phyloP scores from a whole-genome alignment of 1,140 invertebrate species.

The Phymastichus coffea region DNA sequence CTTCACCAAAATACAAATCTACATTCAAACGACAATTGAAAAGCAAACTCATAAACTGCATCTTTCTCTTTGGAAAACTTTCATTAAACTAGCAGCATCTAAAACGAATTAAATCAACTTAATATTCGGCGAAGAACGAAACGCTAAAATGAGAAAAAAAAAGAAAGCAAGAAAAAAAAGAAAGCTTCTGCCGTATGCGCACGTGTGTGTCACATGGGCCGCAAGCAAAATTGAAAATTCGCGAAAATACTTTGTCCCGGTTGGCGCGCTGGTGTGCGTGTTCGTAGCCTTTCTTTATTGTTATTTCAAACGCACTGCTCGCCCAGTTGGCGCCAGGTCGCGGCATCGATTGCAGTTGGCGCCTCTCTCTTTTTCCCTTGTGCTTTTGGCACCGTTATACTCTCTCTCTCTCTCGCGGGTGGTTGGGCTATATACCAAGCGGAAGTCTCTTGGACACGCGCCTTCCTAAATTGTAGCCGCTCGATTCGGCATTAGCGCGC shows the following conservation, averaged over 20 bases:
- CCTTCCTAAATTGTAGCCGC: slow-evolving; percentile 15
- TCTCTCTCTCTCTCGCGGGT: background rate
- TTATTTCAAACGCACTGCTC: slow-evolving; percentile 24
- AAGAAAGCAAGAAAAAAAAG: background rate
- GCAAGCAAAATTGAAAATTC: slow-evolving; percentile 27
- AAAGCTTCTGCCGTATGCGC: too few species aligned
- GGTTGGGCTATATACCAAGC: too few species aligned
- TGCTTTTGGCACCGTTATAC: too few species aligned
- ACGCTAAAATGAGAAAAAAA: background rate
- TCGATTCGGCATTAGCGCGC: slow-evolving; percentile 21
- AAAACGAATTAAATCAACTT: slow-evolving; percentile 20
- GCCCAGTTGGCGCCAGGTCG: slow-evolving; percentile 24
- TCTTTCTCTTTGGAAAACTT: too few species aligned
- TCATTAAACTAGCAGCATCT: slow-evolving; percentile 10
- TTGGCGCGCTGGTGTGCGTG: background rate
- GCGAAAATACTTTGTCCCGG: slow-evolving; percentile 15
- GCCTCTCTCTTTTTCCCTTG: slow-evolving; percentile 1
- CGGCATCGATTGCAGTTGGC: slow-evolving; percentile 28
- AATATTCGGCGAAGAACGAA: background rate
- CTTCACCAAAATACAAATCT: too few species aligned
- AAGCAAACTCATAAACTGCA: too few species aligned
- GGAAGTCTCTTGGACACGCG: slow-evolving; percentile 10
- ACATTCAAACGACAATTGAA: too few species aligned
- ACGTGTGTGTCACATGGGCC: background rate
- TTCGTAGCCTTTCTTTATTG: slow-evolving; percentile 14